phyloP scores from a whole-genome alignment of 2,113 vertebrate species.

The Oncorhynchus clarkii region DNA sequence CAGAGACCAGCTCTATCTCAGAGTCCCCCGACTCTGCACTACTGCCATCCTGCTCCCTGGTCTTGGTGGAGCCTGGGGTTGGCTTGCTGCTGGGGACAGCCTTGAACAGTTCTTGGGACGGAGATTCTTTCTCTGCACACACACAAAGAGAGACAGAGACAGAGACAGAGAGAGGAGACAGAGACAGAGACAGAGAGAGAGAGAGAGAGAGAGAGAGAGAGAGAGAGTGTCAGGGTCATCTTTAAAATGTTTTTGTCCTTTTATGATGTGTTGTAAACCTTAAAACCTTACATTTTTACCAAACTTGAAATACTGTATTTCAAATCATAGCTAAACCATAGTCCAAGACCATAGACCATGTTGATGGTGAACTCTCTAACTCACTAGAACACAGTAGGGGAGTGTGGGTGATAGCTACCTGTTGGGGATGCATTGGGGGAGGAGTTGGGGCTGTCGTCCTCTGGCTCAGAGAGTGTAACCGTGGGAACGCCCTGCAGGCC shows the following conservation, averaged over 20 bases:
- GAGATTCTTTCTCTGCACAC: constrained; percentile 68
- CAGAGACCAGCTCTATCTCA: constrained; percentile 91
- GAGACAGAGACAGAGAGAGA: neutral
- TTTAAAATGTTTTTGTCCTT: too few species aligned
- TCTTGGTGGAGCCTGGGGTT: constrained; percentile 50
- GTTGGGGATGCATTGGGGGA: constrained; percentile 88
- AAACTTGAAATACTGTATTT: too few species aligned
- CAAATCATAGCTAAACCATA: too few species aligned
- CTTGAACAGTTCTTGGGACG: constrained; percentile 64
- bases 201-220: neutral
- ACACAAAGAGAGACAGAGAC: constrained; percentile 18
- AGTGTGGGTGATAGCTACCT: constrained; percentile 62
- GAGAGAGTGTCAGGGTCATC: too few species aligned
- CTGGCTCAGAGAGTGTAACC: constrained; percentile 91
- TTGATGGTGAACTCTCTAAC: too few species aligned
- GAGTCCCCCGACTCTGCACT: constrained; percentile 93
- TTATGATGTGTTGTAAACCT: too few species aligned
- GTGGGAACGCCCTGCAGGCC: constrained; percentile 86
- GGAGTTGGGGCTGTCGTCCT: constrained; percentile 91
- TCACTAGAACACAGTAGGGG: too few species aligned
- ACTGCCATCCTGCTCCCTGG: constrained; percentile 81
- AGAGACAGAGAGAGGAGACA: neutral
- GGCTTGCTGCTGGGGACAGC: constrained; percentile 49
- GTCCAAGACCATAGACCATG: too few species aligned
- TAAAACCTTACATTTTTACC: too few species aligned